Base-by-base conservation (phyloP, 2,888 invertebrate species). In the Desoria tigrina region DNA sequence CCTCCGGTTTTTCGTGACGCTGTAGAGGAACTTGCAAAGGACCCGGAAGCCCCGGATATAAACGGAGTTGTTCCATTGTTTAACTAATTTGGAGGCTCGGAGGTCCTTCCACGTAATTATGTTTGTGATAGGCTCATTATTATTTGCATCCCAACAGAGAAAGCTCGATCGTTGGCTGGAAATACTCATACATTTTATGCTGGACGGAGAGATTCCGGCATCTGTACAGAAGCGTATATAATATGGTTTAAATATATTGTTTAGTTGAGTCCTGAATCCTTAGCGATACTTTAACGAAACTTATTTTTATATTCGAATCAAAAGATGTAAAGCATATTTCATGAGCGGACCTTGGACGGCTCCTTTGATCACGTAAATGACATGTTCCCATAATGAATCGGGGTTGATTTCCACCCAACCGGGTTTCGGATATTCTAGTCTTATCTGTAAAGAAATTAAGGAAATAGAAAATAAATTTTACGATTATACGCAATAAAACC, bases 51-150 rank as follows among this genome's bases (percentile, higher is more conserved):
- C 77, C 86, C 85, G 88, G 81, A 90, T 83, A 3, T 84, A 85
- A 62, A 87, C 81, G n/a, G 90, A 90, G 18, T 84, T 80, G 78
- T 93, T 92, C 90, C 90, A 92, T 75, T 86, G 82, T 67, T 87
- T 84, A 0, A 91, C 91, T 63, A 90, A 80, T 45, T 83, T 80
- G 77, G 88, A 86, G 23, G 90, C 89, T 61, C 94, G 84, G 68
- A 89, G 79, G 80, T 95, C 95, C 79, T 93, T 92, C 95, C 95
- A 95, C 21, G 91, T 90, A 74, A 94, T 89, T 75, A 94, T 89
- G 75, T 88, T 89, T 79, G 92, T 92, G 80, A 88, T 91, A 27
- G 88, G 86, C 76, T 85, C 66, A 66, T 72, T 74, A 51, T 71
- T 84, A 1, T 90, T 88, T 77, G 85, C 85, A 76, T 93, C 88